A percentile compares a stretch with the other conserved stretches of the same genome.
phyloP scores from a whole-genome alignment of 2,113 vertebrate species.

The Toxotes jaculatrix region DNA sequence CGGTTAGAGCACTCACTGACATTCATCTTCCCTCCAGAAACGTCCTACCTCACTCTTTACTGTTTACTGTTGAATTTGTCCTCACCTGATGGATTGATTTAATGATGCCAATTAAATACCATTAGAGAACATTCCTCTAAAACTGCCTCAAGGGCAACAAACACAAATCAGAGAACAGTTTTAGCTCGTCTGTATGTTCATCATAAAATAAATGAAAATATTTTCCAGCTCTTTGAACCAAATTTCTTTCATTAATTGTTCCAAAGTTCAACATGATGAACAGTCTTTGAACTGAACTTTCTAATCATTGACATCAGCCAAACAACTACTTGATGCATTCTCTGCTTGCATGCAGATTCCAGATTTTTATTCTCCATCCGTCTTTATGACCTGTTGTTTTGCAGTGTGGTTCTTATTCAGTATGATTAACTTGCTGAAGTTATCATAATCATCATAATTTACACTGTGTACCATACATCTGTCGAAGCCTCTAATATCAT shows the following conservation, averaged over 20 bases:
- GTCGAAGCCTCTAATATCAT: neutral
- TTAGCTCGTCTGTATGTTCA: neutral
- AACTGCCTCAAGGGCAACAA: neutral
- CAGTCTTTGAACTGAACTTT: conserved; percentile 10
- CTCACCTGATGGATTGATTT: too few species aligned
- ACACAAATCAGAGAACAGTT: neutral
- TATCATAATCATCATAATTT: neutral
- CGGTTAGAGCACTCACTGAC: conserved; percentile 55
- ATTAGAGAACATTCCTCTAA: neutral
- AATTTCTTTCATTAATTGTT: neutral
- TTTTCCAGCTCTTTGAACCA: conserved; percentile 35
- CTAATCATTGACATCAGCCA: neutral
- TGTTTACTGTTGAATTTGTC: too few species aligned
- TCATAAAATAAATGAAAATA: neutral
- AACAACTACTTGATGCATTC: neutral
- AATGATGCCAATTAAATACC: neutral
- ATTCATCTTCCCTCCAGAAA: neutral
- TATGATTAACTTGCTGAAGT: neutral
- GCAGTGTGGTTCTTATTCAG: neutral
- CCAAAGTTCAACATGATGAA: neutral
- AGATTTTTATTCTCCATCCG: neutral
- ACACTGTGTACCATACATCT: neutral
- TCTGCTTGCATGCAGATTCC: neutral
- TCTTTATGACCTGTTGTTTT: neutral
- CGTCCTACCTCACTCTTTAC: too few species aligned